Evolutionary conservation across 2,888 invertebrate genomes (phyloP), one percentile per base, ranked within the genome.

Genomic region (Andrena fulva): DNA sequence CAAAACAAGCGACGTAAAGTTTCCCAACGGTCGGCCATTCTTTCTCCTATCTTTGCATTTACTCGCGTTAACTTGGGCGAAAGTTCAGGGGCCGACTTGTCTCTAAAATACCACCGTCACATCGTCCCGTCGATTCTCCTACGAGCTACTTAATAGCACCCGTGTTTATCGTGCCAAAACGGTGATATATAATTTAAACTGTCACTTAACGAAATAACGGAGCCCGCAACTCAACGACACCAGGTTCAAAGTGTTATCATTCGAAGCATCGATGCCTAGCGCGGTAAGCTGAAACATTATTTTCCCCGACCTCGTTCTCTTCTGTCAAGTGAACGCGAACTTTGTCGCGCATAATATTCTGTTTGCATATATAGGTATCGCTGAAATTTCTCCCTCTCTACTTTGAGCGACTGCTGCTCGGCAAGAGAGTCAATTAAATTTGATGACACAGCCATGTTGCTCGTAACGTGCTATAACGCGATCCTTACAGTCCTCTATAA

Each of bases 1-100:
- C 77, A 77, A 82, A 83, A 77, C 82, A 82, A 77, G 67, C 72
- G 60, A 54, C 78, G 73, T 56, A 66, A 83, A 82, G 82, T 83
- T 83, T 76, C 50, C 73, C 62, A 70, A 81, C 82, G 60, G 42
- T 50, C 81, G 71, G 67, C 76, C 70, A 74, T 82, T 80, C 82
- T 82, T 75, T 63, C 66, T 68, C 52, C 71, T 75, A 80, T 63
- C 81, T 68, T 50, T 68, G 62, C 81, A 67, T 81, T 82, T 62
- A 63, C 16, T 68, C 68, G 76, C 81, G 76, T 81, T 76, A 76
- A 82, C 82, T 82, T 76, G 24, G 29, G 48, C 42, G 16, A 80
- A 70, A 82, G 52, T 76, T 66, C 31, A 54, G 35, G 59, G 59
- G 31, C 10, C 27, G 31, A 63, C 72, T 59, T 66, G 33, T 59